phyloP scores from a whole-genome alignment of 2,888 invertebrate genomes.

The Tyria jacobaeae region DNA sequence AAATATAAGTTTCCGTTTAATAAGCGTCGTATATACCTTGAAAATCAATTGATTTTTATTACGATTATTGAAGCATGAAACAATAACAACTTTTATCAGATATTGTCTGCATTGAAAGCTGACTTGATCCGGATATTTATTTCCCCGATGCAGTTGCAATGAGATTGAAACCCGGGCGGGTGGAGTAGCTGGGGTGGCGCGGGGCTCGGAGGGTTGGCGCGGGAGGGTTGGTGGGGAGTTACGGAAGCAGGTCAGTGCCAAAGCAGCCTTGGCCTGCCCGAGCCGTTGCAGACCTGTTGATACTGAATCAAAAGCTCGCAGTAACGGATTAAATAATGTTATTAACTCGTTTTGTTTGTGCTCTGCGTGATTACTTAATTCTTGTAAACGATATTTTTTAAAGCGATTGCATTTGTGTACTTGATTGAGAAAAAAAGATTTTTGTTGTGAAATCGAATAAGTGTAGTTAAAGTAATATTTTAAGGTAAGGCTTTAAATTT shows the following conservation, averaged over 20 bases:
- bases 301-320: constrained; percentile 49
- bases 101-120: constrained; percentile 16
- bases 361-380: constrained; percentile 7
- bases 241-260: constrained; percentile 74
- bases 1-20: background rate
- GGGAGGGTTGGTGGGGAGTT: constrained; percentile 37
- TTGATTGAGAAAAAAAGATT: constrained; percentile 6
- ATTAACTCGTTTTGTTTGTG: constrained; percentile 23
- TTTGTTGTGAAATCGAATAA: background rate
- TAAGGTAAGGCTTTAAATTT: background rate
- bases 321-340: constrained; percentile 38
- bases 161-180: constrained; percentile 37
- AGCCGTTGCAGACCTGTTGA: constrained; percentile 70
- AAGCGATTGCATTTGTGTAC: constrained; percentile 1
- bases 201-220: constrained; percentile 26
- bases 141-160: constrained; percentile 49
- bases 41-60: background rate
- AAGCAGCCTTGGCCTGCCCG: constrained; percentile 64
- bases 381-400: background rate
- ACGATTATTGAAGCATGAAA: background rate
- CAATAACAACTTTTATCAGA: background rate
- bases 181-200: constrained; percentile 37
- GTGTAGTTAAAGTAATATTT: background rate
- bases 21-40: background rate
- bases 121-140: constrained; percentile 27